phyloP scores from a whole-genome alignment of 1,140 invertebrate species.

The Macrobrachium rosenbergii region DNA sequence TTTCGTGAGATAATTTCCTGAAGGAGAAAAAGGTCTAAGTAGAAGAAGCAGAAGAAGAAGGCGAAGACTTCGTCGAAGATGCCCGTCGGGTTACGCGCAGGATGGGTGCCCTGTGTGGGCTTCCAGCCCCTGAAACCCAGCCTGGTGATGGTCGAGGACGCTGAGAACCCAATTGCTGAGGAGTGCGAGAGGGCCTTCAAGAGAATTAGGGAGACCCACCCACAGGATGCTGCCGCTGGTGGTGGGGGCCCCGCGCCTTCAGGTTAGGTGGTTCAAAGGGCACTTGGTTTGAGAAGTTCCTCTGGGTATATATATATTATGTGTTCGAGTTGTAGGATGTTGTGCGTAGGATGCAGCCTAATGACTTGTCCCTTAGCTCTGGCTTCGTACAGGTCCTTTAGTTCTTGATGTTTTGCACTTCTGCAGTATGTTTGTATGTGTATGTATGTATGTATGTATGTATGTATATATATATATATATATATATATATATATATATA shows the following conservation, averaged over 20 bases:
- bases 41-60: too few species aligned
- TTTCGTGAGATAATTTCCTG: too few species aligned
- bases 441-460: neutral
- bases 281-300: too few species aligned
- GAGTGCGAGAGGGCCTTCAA: constrained; percentile 60
- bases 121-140: constrained; percentile 66
- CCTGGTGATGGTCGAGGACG: constrained; percentile 60
- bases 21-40: too few species aligned
- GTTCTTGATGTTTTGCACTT: too few species aligned
- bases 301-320: too few species aligned
- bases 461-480: neutral
- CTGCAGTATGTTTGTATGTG: neutral
- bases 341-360: too few species aligned
- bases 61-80: neutral
- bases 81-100: constrained; percentile 68
- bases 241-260: neutral
- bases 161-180: constrained; percentile 41
- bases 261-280: neutral
- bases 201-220: neutral
- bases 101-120: constrained; percentile 69
- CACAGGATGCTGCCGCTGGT: neutral
- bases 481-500: neutral
- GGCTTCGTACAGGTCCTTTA: too few species aligned
- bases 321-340: too few species aligned
- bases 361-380: too few species aligned